Evolutionary conservation across 1,140 invertebrate genomes (phyloP).

Genomic region (Pseudachorutes palmiensis): DNA sequence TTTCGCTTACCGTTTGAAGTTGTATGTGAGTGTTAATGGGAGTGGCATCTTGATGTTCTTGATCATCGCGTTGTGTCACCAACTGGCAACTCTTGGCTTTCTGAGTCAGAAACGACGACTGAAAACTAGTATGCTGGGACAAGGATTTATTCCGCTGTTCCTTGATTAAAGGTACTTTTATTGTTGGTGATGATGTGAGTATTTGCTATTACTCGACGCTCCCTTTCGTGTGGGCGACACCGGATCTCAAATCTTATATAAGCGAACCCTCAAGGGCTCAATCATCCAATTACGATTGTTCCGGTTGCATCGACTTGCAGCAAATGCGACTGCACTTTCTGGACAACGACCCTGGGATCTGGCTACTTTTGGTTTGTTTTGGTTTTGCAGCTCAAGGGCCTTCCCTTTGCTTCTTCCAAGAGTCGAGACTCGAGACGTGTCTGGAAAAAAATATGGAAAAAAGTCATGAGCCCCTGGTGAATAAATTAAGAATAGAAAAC

Average conservation of each 20-base stretch:
- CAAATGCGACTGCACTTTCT: too few relatives aligned
- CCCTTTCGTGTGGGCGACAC: not conserved
- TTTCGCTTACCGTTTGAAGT: not conserved
- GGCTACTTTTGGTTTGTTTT: not conserved
- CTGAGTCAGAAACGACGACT: not conserved
- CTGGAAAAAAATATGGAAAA: not conserved
- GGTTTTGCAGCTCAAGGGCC: not conserved
- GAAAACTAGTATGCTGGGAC: not conserved
- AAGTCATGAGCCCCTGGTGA: conserved; percentile 9
- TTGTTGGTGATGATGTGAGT: not conserved
- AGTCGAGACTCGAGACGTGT: not conserved
- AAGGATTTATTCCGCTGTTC: not conserved
- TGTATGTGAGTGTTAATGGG: not conserved
- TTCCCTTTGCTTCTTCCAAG: not conserved
- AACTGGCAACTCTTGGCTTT: not conserved
- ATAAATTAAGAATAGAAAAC: conserved; percentile 13
- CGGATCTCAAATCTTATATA: too few relatives aligned
- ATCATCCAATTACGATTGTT: too few relatives aligned
- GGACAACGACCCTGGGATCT: too few relatives aligned
- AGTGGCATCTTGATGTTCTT: conserved; percentile 9
- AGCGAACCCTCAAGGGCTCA: too few relatives aligned
- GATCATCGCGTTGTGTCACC: not conserved
- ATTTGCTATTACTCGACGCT: not conserved
- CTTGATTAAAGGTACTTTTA: not conserved
- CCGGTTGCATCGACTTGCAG: too few relatives aligned